Evolutionary conservation across 2,797 vertebrate species (phyloP), one percentile per base, ranked within the genome.

Genomic region (Gallinago solitaria): DNA sequence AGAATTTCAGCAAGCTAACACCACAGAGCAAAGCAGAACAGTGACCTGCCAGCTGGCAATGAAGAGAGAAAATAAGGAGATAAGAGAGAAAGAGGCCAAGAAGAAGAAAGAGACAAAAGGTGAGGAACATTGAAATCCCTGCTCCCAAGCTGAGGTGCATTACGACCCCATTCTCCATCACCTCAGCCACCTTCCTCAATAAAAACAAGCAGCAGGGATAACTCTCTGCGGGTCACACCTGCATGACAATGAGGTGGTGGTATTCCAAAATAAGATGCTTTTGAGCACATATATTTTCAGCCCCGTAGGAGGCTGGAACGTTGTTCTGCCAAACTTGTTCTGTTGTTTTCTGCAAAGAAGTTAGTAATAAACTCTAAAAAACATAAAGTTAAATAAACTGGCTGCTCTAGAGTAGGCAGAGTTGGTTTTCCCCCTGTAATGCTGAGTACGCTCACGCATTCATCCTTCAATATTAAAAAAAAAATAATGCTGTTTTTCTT

Each of bases 181-280:
- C 74, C n/a, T 61, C 76, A 77, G 28, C 20, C 32, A 39, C 16
- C n/a, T 60, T 67, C 47, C 28, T 65, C 74, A 41, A 35, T 11
- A 67, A 70, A 91, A 91, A 61, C 27, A 65, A 68, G 43, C 63
- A 90, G 59, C 33, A 71, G 50, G 63, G n/a, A 59, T 56, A 77
- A 81, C 13, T 73, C 37, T 81, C 69, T 80, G 47, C 14, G 1
- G 76, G 56, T 76, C 83, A 65, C 54, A 82, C 80, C 74, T 84
- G 60, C 81, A 56, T 70, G 35, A 48, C 17, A 59, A 56, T 65
- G 75, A 94, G 56, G 39, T 53, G 35, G 17, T 56, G 63, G 27
- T 39, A 80, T 17, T 90, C 56, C 67, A 89, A 95, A 97, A 95
- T 37, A 86, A 70, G 63, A 83, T 12, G 15, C 20, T 60, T 83